These are phyloP conservation scores for Pandemis cinnamomeana DNA, from an alignment of 2,888 invertebrate genomes.

Conservation along the genomic window DNA sequence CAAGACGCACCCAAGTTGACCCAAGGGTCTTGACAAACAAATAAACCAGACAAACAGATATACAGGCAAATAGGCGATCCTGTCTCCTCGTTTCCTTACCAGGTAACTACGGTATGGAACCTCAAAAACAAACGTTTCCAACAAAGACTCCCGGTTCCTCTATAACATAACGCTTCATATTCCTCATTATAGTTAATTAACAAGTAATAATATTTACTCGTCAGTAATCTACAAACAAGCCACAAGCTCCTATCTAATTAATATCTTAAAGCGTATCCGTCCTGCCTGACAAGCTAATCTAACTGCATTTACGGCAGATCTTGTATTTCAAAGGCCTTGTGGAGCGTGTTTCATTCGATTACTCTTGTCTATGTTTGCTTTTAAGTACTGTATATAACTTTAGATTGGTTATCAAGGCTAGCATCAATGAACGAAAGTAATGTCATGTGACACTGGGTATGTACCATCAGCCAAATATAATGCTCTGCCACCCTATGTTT, in stretches of 20 bases:
- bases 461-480: no score
- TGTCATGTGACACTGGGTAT: no score
- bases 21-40: no score
- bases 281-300: slow-evolving; percentile 1
- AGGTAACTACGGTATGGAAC: no score
- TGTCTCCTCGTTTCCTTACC: no score
- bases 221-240: slow-evolving; percentile 2
- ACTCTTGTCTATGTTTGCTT: slow-evolving; percentile 1
- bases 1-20: no score
- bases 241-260: background rate
- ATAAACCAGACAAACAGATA: no score
- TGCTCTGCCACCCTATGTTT: no score
- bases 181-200: background rate
- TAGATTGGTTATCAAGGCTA: background rate
- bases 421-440: background rate
- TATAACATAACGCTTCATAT: background rate
- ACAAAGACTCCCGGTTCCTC: background rate
- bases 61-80: no score
- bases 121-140: no score
- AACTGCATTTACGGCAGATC: slow-evolving; percentile 10
- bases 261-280: slow-evolving; percentile 3
- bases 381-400: background rate
- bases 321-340: slow-evolving; percentile 10
- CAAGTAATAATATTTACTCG: background rate
- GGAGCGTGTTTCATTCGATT: slow-evolving; percentile 5